These are phyloP conservation scores for Pseudochirops cupreus DNA, from an alignment of 2,797 vertebrate genomes.

Conservation along the genomic window DNA sequence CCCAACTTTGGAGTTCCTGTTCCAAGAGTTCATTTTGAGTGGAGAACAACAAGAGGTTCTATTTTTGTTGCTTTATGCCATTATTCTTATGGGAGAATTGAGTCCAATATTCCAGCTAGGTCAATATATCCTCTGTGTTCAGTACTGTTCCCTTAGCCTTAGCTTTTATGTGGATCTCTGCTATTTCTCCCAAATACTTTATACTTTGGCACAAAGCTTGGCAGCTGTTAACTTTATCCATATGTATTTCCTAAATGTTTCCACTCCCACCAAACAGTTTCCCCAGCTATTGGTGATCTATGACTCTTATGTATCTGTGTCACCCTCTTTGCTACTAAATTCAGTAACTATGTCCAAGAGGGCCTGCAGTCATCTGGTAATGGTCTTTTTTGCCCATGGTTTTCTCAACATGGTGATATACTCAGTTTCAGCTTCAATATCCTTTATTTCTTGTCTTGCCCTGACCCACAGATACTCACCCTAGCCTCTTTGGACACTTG, in stretches of 20 bases:
- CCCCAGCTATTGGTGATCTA: not conserved
- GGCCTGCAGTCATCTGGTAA: not conserved
- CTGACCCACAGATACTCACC: not conserved
- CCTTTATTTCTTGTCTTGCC: not conserved
- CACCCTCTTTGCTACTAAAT: not conserved
- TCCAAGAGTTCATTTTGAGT: not conserved
- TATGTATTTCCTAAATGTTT: not conserved
- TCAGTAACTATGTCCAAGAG: not conserved
- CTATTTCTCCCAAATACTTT: not conserved
- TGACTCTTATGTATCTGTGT: not conserved
- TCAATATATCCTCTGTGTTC: not conserved
- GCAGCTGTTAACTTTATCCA: not conserved
- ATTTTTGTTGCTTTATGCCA: not conserved
- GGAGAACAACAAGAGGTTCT: not conserved
- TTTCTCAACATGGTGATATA: not conserved
- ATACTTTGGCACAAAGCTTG: not conserved
- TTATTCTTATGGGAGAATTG: not conserved
- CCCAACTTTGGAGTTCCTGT: not conserved
- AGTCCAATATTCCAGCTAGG: not conserved
- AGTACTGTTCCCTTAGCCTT: not conserved
- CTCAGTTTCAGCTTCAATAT: not conserved
- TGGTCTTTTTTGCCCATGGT: not conserved
- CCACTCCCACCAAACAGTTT: not conserved
- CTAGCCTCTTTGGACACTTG: conserved; percentile 13
- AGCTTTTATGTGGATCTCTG: not conserved